A percentile compares a stretch with the other conserved stretches of the same genome.
These are phyloP conservation scores for Aleiodes sp. DNA, from an alignment of 1,140 invertebrate species.

Conservation along the genomic window DNA sequence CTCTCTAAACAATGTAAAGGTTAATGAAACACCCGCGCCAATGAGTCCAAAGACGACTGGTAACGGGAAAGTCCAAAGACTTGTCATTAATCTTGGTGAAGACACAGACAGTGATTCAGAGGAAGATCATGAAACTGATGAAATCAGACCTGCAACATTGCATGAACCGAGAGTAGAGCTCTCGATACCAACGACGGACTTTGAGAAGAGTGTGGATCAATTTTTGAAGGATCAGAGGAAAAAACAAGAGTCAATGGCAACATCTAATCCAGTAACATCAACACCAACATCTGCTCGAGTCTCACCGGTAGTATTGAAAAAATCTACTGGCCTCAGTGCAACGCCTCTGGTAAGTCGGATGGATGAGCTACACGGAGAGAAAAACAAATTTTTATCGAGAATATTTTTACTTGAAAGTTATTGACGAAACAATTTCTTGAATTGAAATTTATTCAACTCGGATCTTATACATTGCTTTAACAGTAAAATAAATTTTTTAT, in stretches of 20 bases:
- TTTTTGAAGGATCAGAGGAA: conserved; percentile 57
- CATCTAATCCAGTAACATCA: background rate
- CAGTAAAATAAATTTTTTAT: too few species aligned
- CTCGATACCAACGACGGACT: conserved; percentile 52
- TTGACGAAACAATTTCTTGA: too few species aligned
- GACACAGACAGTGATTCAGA: conserved; percentile 43
- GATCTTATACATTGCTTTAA: too few species aligned
- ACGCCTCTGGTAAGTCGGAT: conserved; percentile 51
- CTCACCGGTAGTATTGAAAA: background rate
- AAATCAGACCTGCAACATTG: background rate
- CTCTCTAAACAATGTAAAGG: conserved; percentile 41
- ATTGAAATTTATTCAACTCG: too few species aligned
- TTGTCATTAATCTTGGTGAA: conserved; percentile 58
- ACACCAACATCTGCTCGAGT: conserved; percentile 2
- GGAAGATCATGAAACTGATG: conserved; percentile 22
- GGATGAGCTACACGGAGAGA: too few species aligned
- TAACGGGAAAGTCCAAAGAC: conserved; percentile 40
- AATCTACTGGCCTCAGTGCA: conserved; percentile 32
- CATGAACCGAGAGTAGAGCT: too few species aligned
- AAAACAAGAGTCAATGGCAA: conserved; percentile 52
- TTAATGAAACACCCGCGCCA: conserved; percentile 34
- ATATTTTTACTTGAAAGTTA: too few species aligned
- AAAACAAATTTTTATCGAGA: too few species aligned
- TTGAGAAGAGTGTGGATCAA: conserved; percentile 59
- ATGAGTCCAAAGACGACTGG: conserved; percentile 37